Evolutionary conservation across 2,797 vertebrate species (phyloP).

Genomic region (Antrozous pallidus): DNA sequence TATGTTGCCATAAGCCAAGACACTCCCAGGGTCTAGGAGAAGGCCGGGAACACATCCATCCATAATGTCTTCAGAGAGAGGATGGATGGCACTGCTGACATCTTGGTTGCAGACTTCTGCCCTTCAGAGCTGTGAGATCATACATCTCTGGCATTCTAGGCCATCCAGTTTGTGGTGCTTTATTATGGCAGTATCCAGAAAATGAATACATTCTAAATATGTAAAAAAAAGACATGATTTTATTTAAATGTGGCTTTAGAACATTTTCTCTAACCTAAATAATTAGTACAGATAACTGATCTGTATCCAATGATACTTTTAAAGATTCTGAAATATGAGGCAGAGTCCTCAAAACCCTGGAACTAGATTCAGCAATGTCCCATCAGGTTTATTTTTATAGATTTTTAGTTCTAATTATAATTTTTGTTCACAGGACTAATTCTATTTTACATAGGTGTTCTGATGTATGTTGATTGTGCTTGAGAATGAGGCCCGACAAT

Average conservation of each 20-base stretch:
- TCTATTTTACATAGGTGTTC: conserved; percentile 35
- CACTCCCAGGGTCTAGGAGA: not conserved
- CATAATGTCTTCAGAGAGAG: no score
- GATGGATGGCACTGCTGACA: rapidly evolving
- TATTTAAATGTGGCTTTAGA: not conserved
- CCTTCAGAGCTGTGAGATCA: not conserved
- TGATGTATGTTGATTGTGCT: not conserved
- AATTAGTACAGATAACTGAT: not conserved
- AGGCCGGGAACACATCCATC: not conserved
- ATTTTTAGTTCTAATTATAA: not conserved
- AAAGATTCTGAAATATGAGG: not conserved
- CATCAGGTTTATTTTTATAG: not conserved
- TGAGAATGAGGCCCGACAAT: not conserved
- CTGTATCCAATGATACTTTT: not conserved
- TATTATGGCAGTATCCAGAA: not conserved
- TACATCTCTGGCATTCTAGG: not conserved
- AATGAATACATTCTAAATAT: not conserved
- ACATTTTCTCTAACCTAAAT: not conserved
- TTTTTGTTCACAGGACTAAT: not conserved
- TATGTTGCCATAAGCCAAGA: not conserved
- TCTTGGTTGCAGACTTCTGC: not conserved
- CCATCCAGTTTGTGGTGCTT: not conserved
- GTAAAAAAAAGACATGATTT: not conserved
- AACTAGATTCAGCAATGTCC: not conserved
- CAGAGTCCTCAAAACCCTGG: not conserved